Conservation (phyloP, 2,797 vertebrate species). For the Menidia menidia region DNA sequence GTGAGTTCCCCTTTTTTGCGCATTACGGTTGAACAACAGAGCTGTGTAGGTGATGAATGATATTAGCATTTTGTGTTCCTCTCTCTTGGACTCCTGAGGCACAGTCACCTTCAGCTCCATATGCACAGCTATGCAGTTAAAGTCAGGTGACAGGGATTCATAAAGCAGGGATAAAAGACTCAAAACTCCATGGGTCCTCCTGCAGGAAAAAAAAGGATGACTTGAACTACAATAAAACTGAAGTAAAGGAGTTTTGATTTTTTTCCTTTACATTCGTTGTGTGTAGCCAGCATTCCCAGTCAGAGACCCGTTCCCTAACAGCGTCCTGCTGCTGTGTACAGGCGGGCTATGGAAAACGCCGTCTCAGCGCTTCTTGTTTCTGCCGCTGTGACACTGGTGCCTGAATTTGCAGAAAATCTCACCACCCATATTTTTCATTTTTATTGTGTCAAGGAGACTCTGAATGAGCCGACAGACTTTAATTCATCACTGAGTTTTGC, state of each 20-base stretch:
- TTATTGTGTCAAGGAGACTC: not conserved
- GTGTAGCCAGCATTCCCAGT: conserved; percentile 10
- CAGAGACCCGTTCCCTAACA: not conserved
- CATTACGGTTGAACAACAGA: conserved; percentile 30
- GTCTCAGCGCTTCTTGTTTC: not conserved
- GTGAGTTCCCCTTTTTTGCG: conserved; percentile 40
- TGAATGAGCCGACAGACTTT: conserved; percentile 4
- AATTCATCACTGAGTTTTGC: conserved; percentile 10
- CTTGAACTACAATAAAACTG: conserved; percentile 13
- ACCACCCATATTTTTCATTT: conserved; percentile 31
- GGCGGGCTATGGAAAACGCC: conserved; percentile 9
- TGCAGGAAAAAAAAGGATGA: conserved; percentile 15
- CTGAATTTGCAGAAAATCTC: conserved; percentile 29
- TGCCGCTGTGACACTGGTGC: not conserved
- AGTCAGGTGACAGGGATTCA: conserved; percentile 1
- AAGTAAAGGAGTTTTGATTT: conserved; percentile 27
- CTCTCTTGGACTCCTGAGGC: conserved; percentile 9
- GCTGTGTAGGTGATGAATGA: conserved; percentile 47
- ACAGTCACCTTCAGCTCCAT: not conserved
- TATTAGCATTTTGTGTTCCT: conserved; percentile 20
- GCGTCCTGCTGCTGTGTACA: not conserved
- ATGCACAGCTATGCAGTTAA: not conserved
- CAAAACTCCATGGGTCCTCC: not conserved
- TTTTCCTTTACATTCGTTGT: conserved; percentile 12
- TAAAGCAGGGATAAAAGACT: not conserved